Evolutionary conservation across 1,140 invertebrate species (phyloP).

Genomic region (Diorhabda sublineata): DNA sequence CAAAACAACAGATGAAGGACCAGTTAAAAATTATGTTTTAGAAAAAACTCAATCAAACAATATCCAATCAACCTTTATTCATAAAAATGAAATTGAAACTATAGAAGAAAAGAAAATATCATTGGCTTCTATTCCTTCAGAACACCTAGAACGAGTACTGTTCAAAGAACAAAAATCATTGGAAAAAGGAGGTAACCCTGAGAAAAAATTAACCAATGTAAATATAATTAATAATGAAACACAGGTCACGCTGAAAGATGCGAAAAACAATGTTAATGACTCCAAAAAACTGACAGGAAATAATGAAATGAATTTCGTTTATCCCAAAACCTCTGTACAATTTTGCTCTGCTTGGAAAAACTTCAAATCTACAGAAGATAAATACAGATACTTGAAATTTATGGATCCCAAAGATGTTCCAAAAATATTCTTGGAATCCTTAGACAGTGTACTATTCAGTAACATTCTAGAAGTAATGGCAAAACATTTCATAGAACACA

Average conservation of each 20-base stretch:
- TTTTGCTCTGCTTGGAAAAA: constrained; percentile 36
- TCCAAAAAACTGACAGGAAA: constrained; percentile 17
- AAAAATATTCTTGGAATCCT: constrained; percentile 37
- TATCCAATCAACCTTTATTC: constrained; percentile 22
- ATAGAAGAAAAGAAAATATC: constrained; percentile 7
- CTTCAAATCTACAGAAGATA: constrained; percentile 28
- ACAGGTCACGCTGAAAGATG: constrained; percentile 18
- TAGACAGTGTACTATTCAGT: constrained; percentile 38
- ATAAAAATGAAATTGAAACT: constrained; percentile 12
- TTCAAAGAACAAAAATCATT: constrained; percentile 4
- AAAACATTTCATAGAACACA: constrained; percentile 29
- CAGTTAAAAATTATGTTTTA: constrained; percentile 24
- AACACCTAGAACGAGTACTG: not conserved
- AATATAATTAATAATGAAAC: constrained; percentile 24
- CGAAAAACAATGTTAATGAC: constrained; percentile 28
- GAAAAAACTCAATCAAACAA: constrained; percentile 18
- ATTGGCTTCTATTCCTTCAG: not conserved
- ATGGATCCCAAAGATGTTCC: constrained; percentile 34
- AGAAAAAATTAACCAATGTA: constrained; percentile 21
- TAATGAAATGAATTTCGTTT: constrained; percentile 16
- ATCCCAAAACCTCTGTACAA: constrained; percentile 38
- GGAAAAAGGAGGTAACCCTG: constrained; percentile 17
- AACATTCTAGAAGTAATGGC: constrained; percentile 36
- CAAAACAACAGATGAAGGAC: constrained; percentile 1
- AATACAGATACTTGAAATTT: constrained; percentile 34